Evolutionary conservation across 2,888 invertebrate genomes (phyloP), one percentile per base, ranked within the genome.

Genomic region (Noctuana brunneofusca): DNA sequence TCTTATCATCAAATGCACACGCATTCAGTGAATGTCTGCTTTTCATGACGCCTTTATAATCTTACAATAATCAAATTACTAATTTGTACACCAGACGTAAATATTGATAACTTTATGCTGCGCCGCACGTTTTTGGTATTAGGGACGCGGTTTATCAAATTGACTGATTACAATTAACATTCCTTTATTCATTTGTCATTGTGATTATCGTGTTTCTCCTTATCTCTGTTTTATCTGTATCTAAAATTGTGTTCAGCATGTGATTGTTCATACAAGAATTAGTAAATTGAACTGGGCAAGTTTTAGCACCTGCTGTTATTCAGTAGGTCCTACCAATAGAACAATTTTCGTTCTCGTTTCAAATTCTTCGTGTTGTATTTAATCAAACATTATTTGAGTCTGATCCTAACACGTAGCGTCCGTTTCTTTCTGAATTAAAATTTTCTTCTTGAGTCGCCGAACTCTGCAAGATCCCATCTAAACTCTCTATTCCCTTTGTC

Each of bases 401-500:
- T n/a, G n/a, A n/a, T n/a, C n/a, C n/a, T n/a, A n/a, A n/a, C n/a
- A n/a, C n/a, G 32, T 2, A 12, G 12, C 12, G n/a, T 41, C 8
- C 20, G 6, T 46, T 46, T 11, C 11, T 20, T 3, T 20, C 12
- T 48, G 18, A 12, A 4, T 20, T 3, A 3, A 1, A 22, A n/a
- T 12, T 11, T 48, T 48, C 24, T n/a, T 48, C 48, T n/a, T 48
- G 12, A 48, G 2, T n/a, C 2, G 22, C 22, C 3, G 18, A n/a
- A n/a, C 48, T 18, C 50, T 50, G 24, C 16, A 38, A 55, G 27
- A 38, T 35, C 20, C 3, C 11, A 43, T 55, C 38, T 52, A 50
- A 48, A 32, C 54, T 16, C 54, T 16, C 35, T 38, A 3, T 68
- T 30, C 52, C 35, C 49, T 70, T 77, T 71, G 67, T 85, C 75